These are phyloP conservation scores for Parauchenoglanis ngamensis DNA, from an alignment of 2,797 vertebrate species.

Conservation along the genomic window DNA sequence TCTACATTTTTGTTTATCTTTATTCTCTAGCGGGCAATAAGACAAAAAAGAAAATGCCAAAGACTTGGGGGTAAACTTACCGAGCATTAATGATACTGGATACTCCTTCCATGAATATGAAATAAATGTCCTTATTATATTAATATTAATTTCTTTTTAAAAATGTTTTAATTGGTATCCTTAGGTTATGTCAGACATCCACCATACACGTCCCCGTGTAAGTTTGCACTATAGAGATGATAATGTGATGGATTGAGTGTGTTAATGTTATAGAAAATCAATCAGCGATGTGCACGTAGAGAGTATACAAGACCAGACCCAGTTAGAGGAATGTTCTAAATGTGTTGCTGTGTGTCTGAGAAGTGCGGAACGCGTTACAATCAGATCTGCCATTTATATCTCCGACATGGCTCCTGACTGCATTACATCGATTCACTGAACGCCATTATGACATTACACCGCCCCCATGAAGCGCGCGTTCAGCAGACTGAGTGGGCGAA, in stretches of 20 bases:
- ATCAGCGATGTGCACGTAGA: neutral
- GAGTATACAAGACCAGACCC: neutral
- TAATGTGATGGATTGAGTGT: neutral
- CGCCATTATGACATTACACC: constrained; percentile 28
- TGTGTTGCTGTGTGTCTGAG: neutral
- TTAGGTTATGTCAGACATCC: neutral
- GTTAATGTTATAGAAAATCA: neutral
- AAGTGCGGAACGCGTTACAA: neutral
- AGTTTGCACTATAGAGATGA: neutral
- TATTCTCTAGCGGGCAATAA: neutral
- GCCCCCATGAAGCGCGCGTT: constrained; percentile 17
- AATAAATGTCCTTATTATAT: neutral
- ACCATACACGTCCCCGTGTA: neutral
- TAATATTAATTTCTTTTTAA: neutral
- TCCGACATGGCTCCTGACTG: constrained; percentile 6
- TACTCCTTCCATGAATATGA: neutral
- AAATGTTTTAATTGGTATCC: neutral
- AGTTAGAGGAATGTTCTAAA: neutral
- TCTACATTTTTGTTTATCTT: neutral
- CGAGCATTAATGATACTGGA: neutral
- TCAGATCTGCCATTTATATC: constrained; percentile 10
- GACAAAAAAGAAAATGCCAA: neutral
- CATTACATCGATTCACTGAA: constrained; percentile 19
- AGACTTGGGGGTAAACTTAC: neutral
- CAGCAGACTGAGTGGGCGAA: neutral